phyloP scores from a whole-genome alignment of 2,113 vertebrate species.

The Hepsetus odoe region DNA sequence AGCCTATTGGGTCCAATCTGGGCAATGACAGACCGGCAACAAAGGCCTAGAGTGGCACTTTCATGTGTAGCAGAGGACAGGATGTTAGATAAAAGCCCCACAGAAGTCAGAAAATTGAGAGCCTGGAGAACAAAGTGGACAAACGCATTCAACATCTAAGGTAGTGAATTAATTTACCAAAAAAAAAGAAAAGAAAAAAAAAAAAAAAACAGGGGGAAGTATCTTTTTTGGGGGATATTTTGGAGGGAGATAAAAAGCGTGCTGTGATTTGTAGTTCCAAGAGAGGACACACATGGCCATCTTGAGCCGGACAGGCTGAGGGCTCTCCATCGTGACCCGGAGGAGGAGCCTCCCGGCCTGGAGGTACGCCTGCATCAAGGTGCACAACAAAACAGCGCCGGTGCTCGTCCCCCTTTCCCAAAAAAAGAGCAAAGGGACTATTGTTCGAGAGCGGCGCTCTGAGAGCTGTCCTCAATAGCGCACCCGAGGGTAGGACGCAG shows the following conservation, averaged over 20 bases:
- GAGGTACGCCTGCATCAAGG: conserved; percentile 4
- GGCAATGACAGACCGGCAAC: conserved; percentile 59
- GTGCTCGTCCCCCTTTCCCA: neutral
- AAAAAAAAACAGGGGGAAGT: conserved; percentile 52
- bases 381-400: conserved; percentile 6
- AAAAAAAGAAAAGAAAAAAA: neutral
- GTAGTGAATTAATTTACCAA: conserved; percentile 70
- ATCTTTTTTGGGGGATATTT: conserved; percentile 71
- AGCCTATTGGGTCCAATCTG: conserved; percentile 53
- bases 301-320: neutral
- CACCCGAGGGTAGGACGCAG: conserved; percentile 48
- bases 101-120: conserved; percentile 67
- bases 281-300: conserved; percentile 47
- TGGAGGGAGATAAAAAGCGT: conserved; percentile 76
- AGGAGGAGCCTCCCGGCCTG: neutral
- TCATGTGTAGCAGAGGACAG: conserved; percentile 73
- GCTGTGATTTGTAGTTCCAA: conserved; percentile 50
- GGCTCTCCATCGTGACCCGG: conserved; percentile 26
- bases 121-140: conserved; percentile 76
- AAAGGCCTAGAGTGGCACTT: conserved; percentile 72
- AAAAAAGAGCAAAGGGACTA: conserved; percentile 67
- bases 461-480: conserved; percentile 46
- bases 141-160: conserved; percentile 75
- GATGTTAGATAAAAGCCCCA: conserved; percentile 80
- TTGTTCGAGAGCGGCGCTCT: conserved; percentile 63